Base-by-base conservation (phyloP, 2,888 invertebrate genomes). In the Xylophagus ater region DNA sequence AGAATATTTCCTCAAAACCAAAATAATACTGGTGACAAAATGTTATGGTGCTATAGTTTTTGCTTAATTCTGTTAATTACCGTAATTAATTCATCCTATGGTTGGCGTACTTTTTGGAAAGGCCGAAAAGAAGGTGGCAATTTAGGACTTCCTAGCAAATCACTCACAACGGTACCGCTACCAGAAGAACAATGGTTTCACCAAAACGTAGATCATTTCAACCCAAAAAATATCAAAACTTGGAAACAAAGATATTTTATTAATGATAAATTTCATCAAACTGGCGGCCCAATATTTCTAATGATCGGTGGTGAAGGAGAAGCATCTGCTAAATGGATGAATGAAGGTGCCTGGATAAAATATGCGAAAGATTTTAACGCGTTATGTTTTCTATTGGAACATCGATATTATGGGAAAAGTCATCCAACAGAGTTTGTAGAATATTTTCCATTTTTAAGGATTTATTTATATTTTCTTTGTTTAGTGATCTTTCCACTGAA, bases 301-400 rank as follows among this genome's bases (percentile, higher is more conserved):
- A 84, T 90, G 87, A 87, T 96, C 51, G 93, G 93, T 1, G 94
- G 94, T 4, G 94, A 96, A 68, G 90, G 86, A 0, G 75, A 79
- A 33, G 87, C 86, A 1, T 74, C 76, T 47, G 70, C 81, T 1
- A 73, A 77, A 47, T 94, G 93, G 93, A 84, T 92, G 84, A 73
- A 76, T 0, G 73, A 78, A 55, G 93, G 90, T 2, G 73, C 81
- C 35, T 93, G 92, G 87, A 76, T 87, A 33, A 76, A 80, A 41
- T 86, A 83, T 65, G 90, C 87, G 0, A 69, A 79, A 52, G 67
- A 75, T 49, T 81, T 81, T 57, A 77, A 78, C 28, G 94, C 94
- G 0, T 65, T 89, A 25, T 83, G 87, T 49, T 80, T 94, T 43
- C 80, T 81, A 60, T 58, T 96, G 44, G 96, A 96, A 62, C 96